phyloP scores from a whole-genome alignment of 2,888 invertebrate genomes.

The Salticus scenicus region DNA sequence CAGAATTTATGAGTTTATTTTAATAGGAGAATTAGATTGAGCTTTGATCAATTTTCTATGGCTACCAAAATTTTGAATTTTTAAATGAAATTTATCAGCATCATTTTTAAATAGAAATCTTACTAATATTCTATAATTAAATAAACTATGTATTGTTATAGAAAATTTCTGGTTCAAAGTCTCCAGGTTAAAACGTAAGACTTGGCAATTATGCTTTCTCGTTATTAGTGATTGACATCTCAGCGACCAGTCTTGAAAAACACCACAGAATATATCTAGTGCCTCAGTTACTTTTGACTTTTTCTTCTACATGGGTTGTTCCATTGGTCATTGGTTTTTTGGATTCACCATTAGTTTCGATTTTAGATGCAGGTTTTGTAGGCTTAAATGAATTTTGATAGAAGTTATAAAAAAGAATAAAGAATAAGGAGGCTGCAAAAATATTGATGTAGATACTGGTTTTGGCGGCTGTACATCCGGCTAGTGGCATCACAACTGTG shows the following conservation, averaged over 20 bases:
- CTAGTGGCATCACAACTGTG: constrained; percentile 37
- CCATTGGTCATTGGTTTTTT: constrained; percentile 2
- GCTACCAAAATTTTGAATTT: too few relatives aligned
- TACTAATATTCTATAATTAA: too few relatives aligned
- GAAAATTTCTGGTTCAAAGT: too few relatives aligned
- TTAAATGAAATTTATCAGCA: too few relatives aligned
- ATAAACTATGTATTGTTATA: too few relatives aligned
- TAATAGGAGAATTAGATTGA: too few relatives aligned
- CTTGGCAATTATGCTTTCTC: too few relatives aligned
- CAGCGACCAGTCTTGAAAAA: not conserved
- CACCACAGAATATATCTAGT: not conserved
- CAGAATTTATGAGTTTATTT: too few relatives aligned
- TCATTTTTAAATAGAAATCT: too few relatives aligned
- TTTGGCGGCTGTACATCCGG: constrained; percentile 49
- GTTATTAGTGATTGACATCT: too few relatives aligned
- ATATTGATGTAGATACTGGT: constrained; percentile 46
- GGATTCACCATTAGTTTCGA: not conserved
- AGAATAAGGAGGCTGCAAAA: constrained; percentile 32
- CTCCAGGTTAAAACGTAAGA: too few relatives aligned
- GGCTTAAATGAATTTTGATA: constrained; percentile 41
- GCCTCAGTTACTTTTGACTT: constrained; percentile 9
- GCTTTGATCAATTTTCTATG: too few relatives aligned
- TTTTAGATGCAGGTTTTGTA: not conserved
- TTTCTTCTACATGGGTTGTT: not conserved
- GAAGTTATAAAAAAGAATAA: constrained; percentile 56